A percentile compares a stretch with the other conserved stretches of the same genome.
Conservation (phyloP, 2,797 vertebrate genomes). For the Hippopotamyrus pictus region DNA sequence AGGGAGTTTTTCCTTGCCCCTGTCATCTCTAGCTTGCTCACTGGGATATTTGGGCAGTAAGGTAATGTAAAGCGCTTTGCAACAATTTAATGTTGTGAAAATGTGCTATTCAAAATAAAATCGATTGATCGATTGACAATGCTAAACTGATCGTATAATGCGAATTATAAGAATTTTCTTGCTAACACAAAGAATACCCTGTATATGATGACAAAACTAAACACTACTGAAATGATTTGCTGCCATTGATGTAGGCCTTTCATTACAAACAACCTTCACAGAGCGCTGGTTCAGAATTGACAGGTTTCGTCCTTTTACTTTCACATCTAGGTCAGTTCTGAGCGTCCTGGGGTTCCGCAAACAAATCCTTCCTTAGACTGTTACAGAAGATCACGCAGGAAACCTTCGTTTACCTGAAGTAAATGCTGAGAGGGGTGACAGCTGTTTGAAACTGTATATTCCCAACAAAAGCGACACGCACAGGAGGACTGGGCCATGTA, state of each 20-base stretch:
- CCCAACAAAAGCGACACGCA: no score
- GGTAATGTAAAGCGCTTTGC: neutral
- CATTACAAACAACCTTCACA: constrained; percentile 2
- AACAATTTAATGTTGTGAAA: neutral
- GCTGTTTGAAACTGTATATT: no score
- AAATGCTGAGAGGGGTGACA: neutral
- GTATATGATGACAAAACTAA: constrained; percentile 14
- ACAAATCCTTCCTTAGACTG: neutral
- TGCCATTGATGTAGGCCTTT: neutral
- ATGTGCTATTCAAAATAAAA: neutral
- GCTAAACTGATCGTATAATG: neutral
- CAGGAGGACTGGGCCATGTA: neutral
- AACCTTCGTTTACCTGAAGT: neutral
- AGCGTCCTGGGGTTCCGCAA: neutral
- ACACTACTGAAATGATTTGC: constrained; percentile 15
- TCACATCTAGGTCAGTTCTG: neutral
- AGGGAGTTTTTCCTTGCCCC: neutral
- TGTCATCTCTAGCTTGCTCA: neutral
- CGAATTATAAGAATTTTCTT: neutral
- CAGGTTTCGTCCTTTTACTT: constrained; percentile 10
- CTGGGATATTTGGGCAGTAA: neutral
- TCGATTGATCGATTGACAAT: neutral
- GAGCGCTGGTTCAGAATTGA: constrained; percentile 10
- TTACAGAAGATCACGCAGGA: neutral
- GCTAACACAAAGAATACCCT: neutral